Evolutionary conservation across 2,888 invertebrate species (phyloP).

Genomic region (Lepetodrilus schrolli): DNA sequence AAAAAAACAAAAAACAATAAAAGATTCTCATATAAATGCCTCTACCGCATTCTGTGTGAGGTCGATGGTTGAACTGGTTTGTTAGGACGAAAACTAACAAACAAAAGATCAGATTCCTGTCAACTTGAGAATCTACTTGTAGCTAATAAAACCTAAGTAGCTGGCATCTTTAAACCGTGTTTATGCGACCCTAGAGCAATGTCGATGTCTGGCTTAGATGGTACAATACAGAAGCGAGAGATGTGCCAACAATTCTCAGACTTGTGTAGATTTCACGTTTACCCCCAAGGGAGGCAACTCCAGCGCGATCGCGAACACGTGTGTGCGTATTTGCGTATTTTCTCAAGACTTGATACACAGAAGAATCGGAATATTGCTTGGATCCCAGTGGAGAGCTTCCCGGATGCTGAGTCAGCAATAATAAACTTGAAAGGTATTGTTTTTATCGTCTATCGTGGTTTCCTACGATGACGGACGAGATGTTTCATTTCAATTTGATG

Average conservation of each 20-base stretch:
- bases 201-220: slow-evolving; percentile 13
- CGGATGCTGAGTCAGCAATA: slow-evolving; percentile 1
- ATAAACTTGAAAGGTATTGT: slow-evolving; percentile 25
- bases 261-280: not conserved
- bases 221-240: slow-evolving; percentile 12
- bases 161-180: slow-evolving; percentile 22
- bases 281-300: slow-evolving; percentile 14
- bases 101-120: not conserved
- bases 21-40: no score
- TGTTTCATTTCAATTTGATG: slow-evolving; percentile 11
- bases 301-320: slow-evolving; percentile 1
- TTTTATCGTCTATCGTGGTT: not conserved
- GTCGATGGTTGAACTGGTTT: no score
- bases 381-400: not conserved
- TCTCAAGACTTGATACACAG: slow-evolving; percentile 1
- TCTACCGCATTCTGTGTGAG: no score
- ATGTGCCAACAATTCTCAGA: slow-evolving; percentile 24
- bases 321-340: slow-evolving; percentile 20
- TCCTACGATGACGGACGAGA: slow-evolving; percentile 3
- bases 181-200: slow-evolving; percentile 24
- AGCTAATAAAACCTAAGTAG: slow-evolving; percentile 30
- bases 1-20: no score
- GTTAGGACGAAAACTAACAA: slow-evolving; percentile 17
- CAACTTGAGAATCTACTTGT: slow-evolving; percentile 17
- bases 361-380: not conserved